Conservation (phyloP, 2,888 invertebrate species). For the Drosophila atripex region DNA sequence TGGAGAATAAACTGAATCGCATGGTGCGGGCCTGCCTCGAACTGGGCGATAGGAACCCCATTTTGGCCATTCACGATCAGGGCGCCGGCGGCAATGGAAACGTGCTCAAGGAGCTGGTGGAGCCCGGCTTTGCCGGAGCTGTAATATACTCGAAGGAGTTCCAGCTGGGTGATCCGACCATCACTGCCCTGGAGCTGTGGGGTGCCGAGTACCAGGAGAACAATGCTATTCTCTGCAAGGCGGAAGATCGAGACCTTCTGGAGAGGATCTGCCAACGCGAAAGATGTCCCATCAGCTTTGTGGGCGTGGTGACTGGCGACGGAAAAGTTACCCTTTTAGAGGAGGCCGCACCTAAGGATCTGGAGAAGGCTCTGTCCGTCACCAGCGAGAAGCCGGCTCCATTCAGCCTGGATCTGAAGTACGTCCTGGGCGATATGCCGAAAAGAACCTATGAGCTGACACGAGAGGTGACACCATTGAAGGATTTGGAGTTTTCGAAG, state of each 20-base stretch:
- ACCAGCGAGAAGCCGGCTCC: conserved; percentile 86
- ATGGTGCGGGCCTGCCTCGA: conserved; percentile 97
- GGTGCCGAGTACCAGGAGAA: conserved; percentile 99
- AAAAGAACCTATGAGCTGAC: conserved; percentile 87
- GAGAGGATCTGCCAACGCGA: conserved; percentile 92
- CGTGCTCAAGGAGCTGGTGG: conserved; percentile 97
- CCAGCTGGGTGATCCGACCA: conserved; percentile 96
- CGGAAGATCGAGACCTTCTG: conserved; percentile 87
- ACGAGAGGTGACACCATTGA: conserved; percentile 63
- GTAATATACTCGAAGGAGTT: conserved; percentile 94
- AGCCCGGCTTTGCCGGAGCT: conserved; percentile 93
- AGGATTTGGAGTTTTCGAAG: conserved; percentile 84
- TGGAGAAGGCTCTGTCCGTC: conserved; percentile 75
- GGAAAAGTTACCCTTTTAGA: conserved; percentile 90
- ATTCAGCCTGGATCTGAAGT: conserved; percentile 94
- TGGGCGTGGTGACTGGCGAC: conserved; percentile 95
- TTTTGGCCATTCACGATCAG: conserved; percentile 98
- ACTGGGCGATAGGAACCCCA: conserved; percentile 91
- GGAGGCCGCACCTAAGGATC: conserved; percentile 83
- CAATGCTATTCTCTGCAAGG: conserved; percentile 92
- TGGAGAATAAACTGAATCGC: conserved; percentile 98
- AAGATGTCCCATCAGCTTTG: conserved; percentile 95
- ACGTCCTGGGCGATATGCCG: conserved; percentile 94
- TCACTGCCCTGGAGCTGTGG: conserved; percentile 97
- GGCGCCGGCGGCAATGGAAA: conserved; percentile 99